These are phyloP conservation scores for Herminia tarsipennalis DNA, from an alignment of 2,888 invertebrate genomes.

Conservation along the genomic window DNA sequence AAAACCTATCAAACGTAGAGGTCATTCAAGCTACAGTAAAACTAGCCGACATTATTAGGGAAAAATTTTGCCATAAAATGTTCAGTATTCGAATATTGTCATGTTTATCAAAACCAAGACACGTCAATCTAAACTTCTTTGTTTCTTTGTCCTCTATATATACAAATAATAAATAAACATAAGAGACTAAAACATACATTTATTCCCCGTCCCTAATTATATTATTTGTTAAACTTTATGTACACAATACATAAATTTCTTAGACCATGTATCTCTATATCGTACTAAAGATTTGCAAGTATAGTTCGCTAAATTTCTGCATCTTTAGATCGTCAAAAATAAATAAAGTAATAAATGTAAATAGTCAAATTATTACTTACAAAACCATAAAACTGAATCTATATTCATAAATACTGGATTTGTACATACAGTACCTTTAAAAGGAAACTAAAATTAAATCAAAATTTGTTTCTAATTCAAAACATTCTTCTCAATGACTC, in stretches of 20 bases:
- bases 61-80: too few relatives aligned
- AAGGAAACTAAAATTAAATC: slow-evolving; percentile 35
- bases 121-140: slow-evolving; percentile 6
- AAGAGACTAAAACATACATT: slow-evolving; percentile 18
- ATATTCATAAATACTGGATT: slow-evolving; percentile 41
- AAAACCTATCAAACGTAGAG: neutral
- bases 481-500: slow-evolving; percentile 1
- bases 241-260: slow-evolving; percentile 27
- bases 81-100: too few relatives aligned
- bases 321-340: slow-evolving; percentile 24
- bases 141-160: slow-evolving; percentile 35
- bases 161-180: slow-evolving; percentile 42
- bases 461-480: slow-evolving; percentile 21
- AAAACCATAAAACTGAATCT: slow-evolving; percentile 24
- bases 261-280: too few relatives aligned
- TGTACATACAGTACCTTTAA: slow-evolving; percentile 43
- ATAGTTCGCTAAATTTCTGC: too few relatives aligned
- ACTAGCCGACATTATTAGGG: neutral
- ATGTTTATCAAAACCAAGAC: slow-evolving; percentile 2
- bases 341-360: slow-evolving; percentile 26
- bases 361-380: slow-evolving; percentile 25
- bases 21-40: neutral
- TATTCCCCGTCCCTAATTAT: slow-evolving; percentile 27
- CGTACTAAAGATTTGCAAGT: too few relatives aligned
- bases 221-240: slow-evolving; percentile 26